A percentile compares a stretch with the other conserved stretches of the same genome.
These are phyloP conservation scores for Dryococelus australis DNA, from an alignment of 2,888 invertebrate genomes.

Conservation along the genomic window DNA sequence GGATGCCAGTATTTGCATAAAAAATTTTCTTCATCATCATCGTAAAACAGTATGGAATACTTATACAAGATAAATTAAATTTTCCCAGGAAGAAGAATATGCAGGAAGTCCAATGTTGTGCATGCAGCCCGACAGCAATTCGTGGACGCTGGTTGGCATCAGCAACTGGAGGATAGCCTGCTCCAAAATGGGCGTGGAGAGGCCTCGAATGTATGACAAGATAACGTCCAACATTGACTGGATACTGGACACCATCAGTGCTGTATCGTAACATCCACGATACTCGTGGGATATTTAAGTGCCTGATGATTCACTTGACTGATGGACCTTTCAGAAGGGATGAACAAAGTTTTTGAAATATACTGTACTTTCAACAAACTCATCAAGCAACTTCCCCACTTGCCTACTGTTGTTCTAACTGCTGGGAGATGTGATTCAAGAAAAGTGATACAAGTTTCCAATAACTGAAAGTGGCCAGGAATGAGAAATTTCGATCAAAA, in stretches of 20 bases:
- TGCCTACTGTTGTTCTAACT: no score
- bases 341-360: no score
- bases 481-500: not conserved
- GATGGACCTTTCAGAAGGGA: no score
- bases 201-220: constrained; percentile 84
- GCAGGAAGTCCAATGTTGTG: constrained; percentile 89
- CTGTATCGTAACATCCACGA: constrained; percentile 41
- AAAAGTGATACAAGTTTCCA: not conserved
- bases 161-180: constrained; percentile 89
- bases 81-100: constrained; percentile 80
- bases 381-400: no score
- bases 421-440: not conserved
- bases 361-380: no score
- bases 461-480: not conserved
- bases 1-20: no score
- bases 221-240: constrained; percentile 84
- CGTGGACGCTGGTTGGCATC: constrained; percentile 81
- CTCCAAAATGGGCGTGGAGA: constrained; percentile 75
- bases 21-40: no score
- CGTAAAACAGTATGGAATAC: no score
- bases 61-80: not conserved
- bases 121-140: constrained; percentile 68
- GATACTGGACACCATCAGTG: constrained; percentile 78
- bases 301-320: no score
- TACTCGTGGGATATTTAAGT: not conserved